Percentiles rank a stretch among this genome's conserved stretches.
Evolutionary conservation across 2,888 invertebrate species (phyloP).

Genomic region (Diaperis boleti): DNA sequence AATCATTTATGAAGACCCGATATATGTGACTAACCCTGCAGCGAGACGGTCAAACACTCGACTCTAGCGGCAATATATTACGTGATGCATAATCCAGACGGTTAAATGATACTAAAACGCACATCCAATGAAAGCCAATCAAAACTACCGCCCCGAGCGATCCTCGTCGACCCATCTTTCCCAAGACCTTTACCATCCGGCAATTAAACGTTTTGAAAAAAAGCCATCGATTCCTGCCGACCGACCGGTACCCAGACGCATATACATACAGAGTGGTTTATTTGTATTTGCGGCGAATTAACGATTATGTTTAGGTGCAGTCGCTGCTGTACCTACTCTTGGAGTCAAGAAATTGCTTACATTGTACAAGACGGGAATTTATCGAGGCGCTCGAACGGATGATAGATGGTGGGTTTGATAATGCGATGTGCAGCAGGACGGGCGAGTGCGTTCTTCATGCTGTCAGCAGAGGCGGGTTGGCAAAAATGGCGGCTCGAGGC

Average conservation of each 20-base stretch:
- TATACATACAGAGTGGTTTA: constrained; percentile 2
- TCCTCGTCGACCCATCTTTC: constrained; percentile 1
- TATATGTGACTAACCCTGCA: too few relatives aligned
- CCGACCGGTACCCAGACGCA: neutral
- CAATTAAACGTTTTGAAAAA: constrained; percentile 15
- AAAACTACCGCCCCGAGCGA: too few relatives aligned
- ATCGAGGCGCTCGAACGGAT: constrained; percentile 15
- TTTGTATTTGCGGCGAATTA: constrained; percentile 21
- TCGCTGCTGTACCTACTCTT: constrained; percentile 5
- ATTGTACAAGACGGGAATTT: constrained; percentile 21
- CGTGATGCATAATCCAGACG: too few relatives aligned
- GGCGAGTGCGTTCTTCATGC: constrained; percentile 9
- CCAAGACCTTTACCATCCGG: constrained; percentile 8
- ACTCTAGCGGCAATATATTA: too few relatives aligned
- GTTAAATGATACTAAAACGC: too few relatives aligned
- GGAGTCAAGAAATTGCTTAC: constrained; percentile 20
- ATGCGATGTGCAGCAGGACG: constrained; percentile 11
- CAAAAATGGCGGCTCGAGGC: neutral
- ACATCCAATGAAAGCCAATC: too few relatives aligned
- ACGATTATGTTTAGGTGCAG: constrained; percentile 20
- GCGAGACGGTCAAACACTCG: too few relatives aligned
- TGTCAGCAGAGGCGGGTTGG: constrained; percentile 3
- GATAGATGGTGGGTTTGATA: constrained; percentile 27
- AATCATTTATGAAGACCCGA: too few relatives aligned
- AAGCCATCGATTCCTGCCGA: constrained; percentile 3